Conservation (phyloP, 1,140 invertebrate species). For the Drosophila pachea region DNA sequence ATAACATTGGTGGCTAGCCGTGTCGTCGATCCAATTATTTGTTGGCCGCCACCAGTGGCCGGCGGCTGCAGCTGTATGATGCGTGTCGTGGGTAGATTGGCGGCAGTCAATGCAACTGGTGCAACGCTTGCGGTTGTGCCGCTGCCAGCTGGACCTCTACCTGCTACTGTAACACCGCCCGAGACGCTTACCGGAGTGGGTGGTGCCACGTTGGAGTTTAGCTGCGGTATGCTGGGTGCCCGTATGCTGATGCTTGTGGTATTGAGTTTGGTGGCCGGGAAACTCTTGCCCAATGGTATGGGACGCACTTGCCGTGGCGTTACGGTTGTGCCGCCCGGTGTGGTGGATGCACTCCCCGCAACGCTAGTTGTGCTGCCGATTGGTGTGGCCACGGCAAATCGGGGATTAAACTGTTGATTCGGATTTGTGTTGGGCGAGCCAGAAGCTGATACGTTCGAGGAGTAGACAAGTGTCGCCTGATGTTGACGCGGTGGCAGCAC, state of each 20-base stretch:
- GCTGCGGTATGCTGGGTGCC: constrained; percentile 69
- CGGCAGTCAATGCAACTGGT: constrained; percentile 46
- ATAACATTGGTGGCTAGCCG: constrained; percentile 72
- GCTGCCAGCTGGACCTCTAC: constrained; percentile 45
- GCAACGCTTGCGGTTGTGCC: constrained; percentile 40
- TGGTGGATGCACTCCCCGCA: constrained; percentile 41
- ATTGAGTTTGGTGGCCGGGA: constrained; percentile 68
- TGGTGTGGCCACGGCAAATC: constrained; percentile 73
- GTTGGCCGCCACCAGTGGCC: constrained; percentile 60
- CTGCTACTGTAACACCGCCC: constrained; percentile 52
- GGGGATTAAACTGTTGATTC: constrained; percentile 71
- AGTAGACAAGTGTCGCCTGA: constrained; percentile 76
- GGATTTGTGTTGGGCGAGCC: constrained; percentile 44
- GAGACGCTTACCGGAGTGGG: constrained; percentile 56
- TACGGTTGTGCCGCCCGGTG: constrained; percentile 62
- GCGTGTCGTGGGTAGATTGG: constrained; percentile 70
- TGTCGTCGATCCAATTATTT: constrained; percentile 66
- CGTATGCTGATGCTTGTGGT: constrained; percentile 77
- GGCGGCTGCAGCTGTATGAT: constrained; percentile 78
- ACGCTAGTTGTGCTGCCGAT: constrained; percentile 21
- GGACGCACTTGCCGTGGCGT: constrained; percentile 66
- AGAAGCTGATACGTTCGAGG: constrained; percentile 56
- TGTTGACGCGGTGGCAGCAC: constrained; percentile 74
- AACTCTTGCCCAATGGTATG: constrained; percentile 69
- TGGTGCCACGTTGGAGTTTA: constrained; percentile 51